These are phyloP conservation scores for Pandemis corylana DNA, from an alignment of 2,888 invertebrate species.

Conservation along the genomic window DNA sequence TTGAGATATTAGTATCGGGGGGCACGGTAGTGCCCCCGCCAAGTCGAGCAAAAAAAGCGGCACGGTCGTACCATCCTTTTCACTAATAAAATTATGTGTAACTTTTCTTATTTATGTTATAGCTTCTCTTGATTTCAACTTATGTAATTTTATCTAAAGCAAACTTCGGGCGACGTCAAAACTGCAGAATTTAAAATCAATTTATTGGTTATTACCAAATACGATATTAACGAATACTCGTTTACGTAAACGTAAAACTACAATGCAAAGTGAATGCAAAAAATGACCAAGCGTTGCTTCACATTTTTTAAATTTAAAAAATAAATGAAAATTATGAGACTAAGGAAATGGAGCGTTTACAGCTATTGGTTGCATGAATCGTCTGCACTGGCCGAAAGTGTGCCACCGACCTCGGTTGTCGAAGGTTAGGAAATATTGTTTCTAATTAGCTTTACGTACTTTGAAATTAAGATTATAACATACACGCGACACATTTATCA, in stretches of 20 bases:
- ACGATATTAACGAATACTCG: too few species aligned
- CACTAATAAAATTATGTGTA: too few species aligned
- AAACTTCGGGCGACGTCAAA: neutral
- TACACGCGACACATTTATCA: too few species aligned
- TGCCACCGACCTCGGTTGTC: slow-evolving; percentile 59
- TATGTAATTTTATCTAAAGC: slow-evolving; percentile 11
- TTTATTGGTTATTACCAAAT: neutral
- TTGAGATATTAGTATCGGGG: too few species aligned
- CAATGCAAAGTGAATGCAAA: neutral
- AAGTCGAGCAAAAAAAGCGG: too few species aligned
- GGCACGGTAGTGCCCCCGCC: too few species aligned
- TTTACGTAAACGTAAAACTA: neutral
- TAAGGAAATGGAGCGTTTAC: slow-evolving; percentile 50
- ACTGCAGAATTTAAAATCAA: neutral
- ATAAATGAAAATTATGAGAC: slow-evolving; percentile 34
- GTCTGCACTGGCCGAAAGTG: slow-evolving; percentile 64
- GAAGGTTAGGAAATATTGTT: slow-evolving; percentile 47
- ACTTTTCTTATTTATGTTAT: too few species aligned
- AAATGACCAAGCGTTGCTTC: slow-evolving; percentile 1
- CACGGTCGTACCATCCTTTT: too few species aligned
- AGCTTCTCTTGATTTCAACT: neutral
- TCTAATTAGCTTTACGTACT: slow-evolving; percentile 1
- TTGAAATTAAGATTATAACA: slow-evolving; percentile 6
- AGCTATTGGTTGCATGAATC: slow-evolving; percentile 54
- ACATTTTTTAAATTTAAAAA: neutral